Evolutionary conservation across 1,140 invertebrate species (phyloP).

Genomic region (Drosophila lacertosa): DNA sequence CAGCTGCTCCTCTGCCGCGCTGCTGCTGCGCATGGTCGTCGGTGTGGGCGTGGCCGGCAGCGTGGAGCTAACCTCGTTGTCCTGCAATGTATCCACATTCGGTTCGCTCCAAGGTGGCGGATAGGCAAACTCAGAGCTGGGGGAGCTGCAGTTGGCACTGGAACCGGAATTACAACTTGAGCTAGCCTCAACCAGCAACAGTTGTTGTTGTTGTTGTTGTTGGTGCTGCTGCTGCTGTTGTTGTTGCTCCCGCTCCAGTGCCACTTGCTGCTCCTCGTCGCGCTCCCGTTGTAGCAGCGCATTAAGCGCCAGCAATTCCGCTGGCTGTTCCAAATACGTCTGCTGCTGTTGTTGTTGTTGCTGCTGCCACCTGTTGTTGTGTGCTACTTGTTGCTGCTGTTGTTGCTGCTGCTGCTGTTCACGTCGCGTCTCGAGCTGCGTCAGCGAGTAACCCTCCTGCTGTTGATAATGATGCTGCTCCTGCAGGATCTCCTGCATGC

Average conservation of each 20-base stretch:
- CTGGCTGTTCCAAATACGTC: conserved; percentile 38
- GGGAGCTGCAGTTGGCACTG: conserved; percentile 24
- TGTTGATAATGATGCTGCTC: conserved; percentile 80
- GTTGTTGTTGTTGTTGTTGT: conserved; percentile 32
- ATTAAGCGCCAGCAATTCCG: conserved; percentile 65
- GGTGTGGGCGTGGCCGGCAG: conserved; percentile 51
- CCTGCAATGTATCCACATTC: conserved; percentile 42
- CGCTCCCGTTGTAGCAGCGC: conserved; percentile 77
- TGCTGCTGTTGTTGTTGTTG: neutral
- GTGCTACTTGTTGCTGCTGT: conserved; percentile 6
- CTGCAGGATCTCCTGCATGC: conserved; percentile 69
- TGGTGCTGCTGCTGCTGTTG: no score
- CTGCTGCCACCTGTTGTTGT: conserved; percentile 21
- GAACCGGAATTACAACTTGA: conserved; percentile 29
- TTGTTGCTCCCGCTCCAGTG: conserved; percentile 56
- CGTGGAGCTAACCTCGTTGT: conserved; percentile 68
- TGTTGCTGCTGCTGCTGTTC: conserved; percentile 59
- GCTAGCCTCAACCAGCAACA: conserved; percentile 42
- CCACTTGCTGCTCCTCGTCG: conserved; percentile 77
- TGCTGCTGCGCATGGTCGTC: conserved; percentile 6
- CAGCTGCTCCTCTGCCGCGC: neutral
- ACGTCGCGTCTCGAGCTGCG: conserved; percentile 74
- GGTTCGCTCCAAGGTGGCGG: conserved; percentile 11
- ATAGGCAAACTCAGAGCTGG: conserved; percentile 26
- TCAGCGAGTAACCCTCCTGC: conserved; percentile 78